These are phyloP conservation scores for Hydrozoanthus gracilis DNA, from an alignment of 92 coral and sea anemone species.

Conservation along the genomic window DNA sequence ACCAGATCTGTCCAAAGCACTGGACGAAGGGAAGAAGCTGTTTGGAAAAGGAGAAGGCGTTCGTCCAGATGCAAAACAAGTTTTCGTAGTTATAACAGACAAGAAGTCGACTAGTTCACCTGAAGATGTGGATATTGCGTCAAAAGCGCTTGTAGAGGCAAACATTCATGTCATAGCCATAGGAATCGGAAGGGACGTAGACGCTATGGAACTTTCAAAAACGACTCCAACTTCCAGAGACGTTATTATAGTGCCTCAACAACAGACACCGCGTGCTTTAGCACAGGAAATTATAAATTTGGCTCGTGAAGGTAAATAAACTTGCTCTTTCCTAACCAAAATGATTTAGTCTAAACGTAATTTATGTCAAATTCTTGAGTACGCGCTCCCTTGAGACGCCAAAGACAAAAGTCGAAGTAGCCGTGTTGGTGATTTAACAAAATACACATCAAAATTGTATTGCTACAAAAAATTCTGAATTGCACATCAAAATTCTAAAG, in stretches of 20 bases:
- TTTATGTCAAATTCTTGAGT: too few species aligned
- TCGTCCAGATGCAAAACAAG: conserved; percentile 57
- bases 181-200: conserved; percentile 57
- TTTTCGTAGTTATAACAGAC: conserved; percentile 72
- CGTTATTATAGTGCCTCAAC: conserved; percentile 20
- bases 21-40: conserved; percentile 71
- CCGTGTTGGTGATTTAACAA: too few species aligned
- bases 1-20: conserved; percentile 75
- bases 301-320: conserved; percentile 34
- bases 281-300: conserved; percentile 13
- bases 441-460: too few species aligned
- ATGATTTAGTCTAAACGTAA: too few species aligned
- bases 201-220: conserved; percentile 37
- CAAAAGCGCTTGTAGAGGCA: conserved; percentile 45
- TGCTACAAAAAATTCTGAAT: too few species aligned
- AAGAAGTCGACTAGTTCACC: conserved; percentile 58
- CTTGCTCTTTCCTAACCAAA: neutral
- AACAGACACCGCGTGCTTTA: conserved; percentile 5
- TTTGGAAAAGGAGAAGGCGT: conserved; percentile 67
- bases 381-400: too few species aligned
- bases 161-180: conserved; percentile 52
- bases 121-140: conserved; percentile 49
- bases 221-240: conserved; percentile 47
- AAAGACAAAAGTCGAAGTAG: too few species aligned
- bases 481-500: too few species aligned